Evolutionary conservation across 2,113 vertebrate species (phyloP).

Genomic region (Catharus minimus): DNA sequence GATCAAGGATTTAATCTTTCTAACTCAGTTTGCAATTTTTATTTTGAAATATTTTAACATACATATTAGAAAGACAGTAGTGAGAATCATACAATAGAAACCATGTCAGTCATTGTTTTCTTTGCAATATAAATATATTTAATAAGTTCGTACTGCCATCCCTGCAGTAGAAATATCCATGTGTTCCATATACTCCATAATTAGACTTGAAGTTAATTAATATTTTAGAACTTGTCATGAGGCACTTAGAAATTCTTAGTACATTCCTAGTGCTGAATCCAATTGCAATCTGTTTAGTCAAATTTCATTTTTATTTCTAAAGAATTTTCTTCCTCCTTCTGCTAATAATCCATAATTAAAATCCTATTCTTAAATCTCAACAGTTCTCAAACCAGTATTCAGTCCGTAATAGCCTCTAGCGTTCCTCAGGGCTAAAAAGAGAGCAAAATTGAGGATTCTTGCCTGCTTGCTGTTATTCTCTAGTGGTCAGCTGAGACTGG

Average conservation of each 20-base stretch:
- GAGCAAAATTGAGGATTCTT: neutral
- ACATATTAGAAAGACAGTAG: neutral
- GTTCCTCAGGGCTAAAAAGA: neutral
- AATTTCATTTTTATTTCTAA: neutral
- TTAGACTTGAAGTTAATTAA: neutral
- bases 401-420: neutral
- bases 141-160: neutral
- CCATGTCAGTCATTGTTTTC: neutral
- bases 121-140: neutral
- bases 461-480: neutral
- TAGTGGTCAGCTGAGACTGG: neutral
- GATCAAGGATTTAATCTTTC: neutral
- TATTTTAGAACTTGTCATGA: neutral
- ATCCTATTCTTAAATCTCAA: neutral
- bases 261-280: neutral
- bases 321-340: neutral
- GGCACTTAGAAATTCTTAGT: neutral
- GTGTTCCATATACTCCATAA: neutral
- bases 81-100: neutral
- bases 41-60: neutral
- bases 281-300: neutral
- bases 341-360: neutral
- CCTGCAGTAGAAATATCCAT: neutral
- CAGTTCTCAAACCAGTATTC: neutral
- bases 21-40: neutral